Percentiles rank a stretch among this genome's conserved stretches.
phyloP scores from a whole-genome alignment of 2,113 vertebrate genomes.

The Syrmaticus mikado region DNA sequence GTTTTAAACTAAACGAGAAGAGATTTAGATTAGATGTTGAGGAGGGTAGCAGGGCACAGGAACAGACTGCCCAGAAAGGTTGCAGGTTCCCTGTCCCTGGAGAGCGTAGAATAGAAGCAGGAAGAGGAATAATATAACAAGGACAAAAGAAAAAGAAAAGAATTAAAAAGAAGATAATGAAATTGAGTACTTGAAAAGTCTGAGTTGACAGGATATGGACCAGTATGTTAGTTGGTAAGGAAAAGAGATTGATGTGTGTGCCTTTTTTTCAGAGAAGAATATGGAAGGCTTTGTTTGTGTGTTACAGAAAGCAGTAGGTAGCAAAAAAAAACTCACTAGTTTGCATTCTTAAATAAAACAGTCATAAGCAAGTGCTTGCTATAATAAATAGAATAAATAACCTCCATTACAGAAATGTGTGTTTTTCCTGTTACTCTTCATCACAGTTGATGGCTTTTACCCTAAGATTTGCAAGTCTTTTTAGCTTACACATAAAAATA shows the following conservation, averaged over 20 bases:
- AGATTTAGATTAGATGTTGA: too few species aligned
- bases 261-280: background rate
- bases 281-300: background rate
- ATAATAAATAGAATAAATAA: conserved; percentile 57
- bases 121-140: background rate
- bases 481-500: conserved; percentile 39
- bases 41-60: too few species aligned
- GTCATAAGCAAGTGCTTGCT: conserved; percentile 6
- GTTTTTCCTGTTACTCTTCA: conserved; percentile 38
- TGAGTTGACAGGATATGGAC: background rate
- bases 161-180: background rate
- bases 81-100: too few species aligned
- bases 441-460: conserved; percentile 50
- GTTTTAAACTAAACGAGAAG: too few species aligned
- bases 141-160: background rate
- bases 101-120: background rate
- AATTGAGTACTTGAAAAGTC: background rate
- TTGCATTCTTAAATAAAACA: conserved; percentile 25
- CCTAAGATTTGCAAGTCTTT: conserved; percentile 55
- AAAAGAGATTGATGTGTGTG: background rate
- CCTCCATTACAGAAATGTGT: conserved; percentile 31
- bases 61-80: too few species aligned
- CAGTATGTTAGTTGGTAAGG: background rate
- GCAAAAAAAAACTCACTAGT: background rate
- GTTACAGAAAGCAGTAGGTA: background rate